These are phyloP conservation scores for Brienomyrus longianalis DNA, from an alignment of 2,113 vertebrate genomes.

Conservation along the genomic window DNA sequence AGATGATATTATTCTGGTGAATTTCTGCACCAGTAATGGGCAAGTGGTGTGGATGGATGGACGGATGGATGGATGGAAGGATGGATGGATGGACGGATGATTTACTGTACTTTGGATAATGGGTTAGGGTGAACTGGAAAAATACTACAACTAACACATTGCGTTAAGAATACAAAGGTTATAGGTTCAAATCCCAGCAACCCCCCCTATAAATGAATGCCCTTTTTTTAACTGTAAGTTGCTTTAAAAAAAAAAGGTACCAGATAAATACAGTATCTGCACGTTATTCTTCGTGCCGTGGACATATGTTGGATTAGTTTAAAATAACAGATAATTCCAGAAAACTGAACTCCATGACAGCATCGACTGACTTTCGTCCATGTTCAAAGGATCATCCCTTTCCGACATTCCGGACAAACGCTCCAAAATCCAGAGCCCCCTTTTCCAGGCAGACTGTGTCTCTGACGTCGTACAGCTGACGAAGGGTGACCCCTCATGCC, in stretches of 20 bases:
- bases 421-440: not conserved
- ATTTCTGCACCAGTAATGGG: not conserved
- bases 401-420: not conserved
- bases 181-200: not conserved
- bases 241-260: not conserved
- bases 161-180: not conserved
- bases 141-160: not conserved
- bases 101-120: not conserved
- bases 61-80: not conserved
- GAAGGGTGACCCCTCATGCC: not conserved
- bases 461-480: not conserved
- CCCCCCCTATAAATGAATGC: not conserved
- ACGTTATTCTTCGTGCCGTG: not conserved
- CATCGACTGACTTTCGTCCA: too few relatives aligned
- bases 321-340: not conserved
- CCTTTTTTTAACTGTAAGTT: not conserved
- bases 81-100: not conserved
- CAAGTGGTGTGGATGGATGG: not conserved
- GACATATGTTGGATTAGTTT: not conserved
- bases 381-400: not conserved
- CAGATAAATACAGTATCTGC: not conserved
- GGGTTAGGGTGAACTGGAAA: not conserved
- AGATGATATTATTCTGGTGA: not conserved
- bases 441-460: not conserved
- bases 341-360: too few relatives aligned